Evolutionary conservation across 2,113 vertebrate species (phyloP).

Genomic region (Sigmodon hispidus): DNA sequence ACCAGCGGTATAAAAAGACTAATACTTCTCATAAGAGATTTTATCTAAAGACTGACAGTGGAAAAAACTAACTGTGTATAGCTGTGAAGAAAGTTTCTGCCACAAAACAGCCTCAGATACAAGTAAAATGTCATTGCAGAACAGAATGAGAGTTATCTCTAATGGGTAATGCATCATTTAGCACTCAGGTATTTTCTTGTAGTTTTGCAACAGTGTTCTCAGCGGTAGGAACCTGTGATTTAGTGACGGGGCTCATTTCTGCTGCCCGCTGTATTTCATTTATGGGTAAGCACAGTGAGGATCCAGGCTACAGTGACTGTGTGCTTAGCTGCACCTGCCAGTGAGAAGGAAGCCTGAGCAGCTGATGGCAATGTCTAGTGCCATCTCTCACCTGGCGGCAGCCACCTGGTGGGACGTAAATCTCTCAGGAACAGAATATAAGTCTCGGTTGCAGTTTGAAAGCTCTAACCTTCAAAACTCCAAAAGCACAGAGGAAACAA

Average conservation of each 20-base stretch:
- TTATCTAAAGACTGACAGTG: not conserved
- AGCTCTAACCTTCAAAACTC: slow-evolving; percentile 26
- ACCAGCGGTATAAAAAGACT: not conserved
- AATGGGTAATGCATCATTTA: slow-evolving; percentile 44
- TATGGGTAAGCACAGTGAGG: slow-evolving; percentile 63
- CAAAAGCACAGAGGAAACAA: not conserved
- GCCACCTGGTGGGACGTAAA: slow-evolving; percentile 31
- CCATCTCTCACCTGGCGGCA: slow-evolving; percentile 49
- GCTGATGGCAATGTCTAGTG: slow-evolving; percentile 18
- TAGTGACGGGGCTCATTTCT: slow-evolving; percentile 60
- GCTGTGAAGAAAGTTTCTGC: not conserved
- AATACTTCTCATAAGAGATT: not conserved
- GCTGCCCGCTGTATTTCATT: slow-evolving; percentile 25
- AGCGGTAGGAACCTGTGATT: slow-evolving; percentile 36
- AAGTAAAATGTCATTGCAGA: slow-evolving; percentile 28
- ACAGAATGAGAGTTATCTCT: slow-evolving; percentile 25
- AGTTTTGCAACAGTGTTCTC: slow-evolving; percentile 64
- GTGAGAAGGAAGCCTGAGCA: slow-evolving; percentile 16
- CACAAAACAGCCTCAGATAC: not conserved
- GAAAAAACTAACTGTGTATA: not conserved
- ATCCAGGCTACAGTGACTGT: not conserved
- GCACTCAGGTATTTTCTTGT: slow-evolving; percentile 30
- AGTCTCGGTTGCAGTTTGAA: slow-evolving; percentile 38
- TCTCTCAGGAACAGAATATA: slow-evolving; percentile 58
- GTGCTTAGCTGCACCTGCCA: slow-evolving; percentile 55